Percentiles rank a stretch among this genome's conserved stretches.
These are phyloP conservation scores for Centropus unirufus DNA, from an alignment of 2,113 vertebrate species.

Conservation along the genomic window DNA sequence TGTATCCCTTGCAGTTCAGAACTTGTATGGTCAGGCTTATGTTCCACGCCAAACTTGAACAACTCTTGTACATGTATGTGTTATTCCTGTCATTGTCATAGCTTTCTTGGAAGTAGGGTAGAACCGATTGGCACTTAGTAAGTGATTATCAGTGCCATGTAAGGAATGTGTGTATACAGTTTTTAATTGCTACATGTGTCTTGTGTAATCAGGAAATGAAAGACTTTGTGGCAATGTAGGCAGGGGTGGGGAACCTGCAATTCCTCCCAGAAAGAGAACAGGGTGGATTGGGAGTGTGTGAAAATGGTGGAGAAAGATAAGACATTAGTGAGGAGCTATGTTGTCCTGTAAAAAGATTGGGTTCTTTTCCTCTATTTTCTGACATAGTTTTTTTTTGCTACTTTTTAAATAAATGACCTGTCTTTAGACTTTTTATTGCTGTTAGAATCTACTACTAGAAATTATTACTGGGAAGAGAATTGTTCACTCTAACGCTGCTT, in stretches of 20 bases:
- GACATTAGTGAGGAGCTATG: background rate
- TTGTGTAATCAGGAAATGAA: constrained; percentile 59
- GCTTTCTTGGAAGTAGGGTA: background rate
- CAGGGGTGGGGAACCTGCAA: background rate
- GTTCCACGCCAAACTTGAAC: background rate
- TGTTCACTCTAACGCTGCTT: background rate
- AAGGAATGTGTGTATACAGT: background rate
- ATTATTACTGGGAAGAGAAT: background rate
- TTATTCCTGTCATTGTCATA: background rate
- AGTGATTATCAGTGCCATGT: background rate
- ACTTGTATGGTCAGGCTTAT: background rate
- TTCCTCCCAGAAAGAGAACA: background rate
- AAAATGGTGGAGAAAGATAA: background rate
- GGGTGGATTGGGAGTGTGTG: background rate
- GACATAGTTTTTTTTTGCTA: fast-evolving
- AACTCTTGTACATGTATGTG: background rate
- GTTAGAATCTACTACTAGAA: background rate
- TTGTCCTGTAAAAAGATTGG: background rate
- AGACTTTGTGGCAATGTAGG: background rate
- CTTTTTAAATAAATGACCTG: background rate
- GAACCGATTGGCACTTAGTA: background rate
- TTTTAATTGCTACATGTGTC: constrained; percentile 40
- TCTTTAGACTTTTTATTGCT: background rate
- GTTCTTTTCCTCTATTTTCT: background rate
- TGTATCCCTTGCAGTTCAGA: background rate